Base-by-base conservation (phyloP, 2,113 vertebrate species). In the Sigmodon hispidus region DNA sequence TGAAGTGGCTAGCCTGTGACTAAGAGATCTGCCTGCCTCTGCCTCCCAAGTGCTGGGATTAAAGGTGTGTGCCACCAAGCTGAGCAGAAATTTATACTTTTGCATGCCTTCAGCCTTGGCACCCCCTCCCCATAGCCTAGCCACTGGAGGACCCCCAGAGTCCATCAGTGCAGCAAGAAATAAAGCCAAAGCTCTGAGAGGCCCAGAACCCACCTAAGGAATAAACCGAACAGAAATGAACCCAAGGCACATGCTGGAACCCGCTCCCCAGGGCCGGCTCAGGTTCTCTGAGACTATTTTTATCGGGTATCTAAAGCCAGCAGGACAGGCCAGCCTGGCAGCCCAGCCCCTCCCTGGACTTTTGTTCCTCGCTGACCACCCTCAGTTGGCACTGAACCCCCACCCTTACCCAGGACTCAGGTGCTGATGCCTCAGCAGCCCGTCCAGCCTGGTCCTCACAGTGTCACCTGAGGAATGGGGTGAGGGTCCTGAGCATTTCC, bases 251-350 rank as follows among this genome's bases (percentile, higher is more conserved):
- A n/a, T 67, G 19, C 24, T 24, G 4, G 73, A 91, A 70, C 87
- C 26, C 69, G 21, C 48, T 80, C 77, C 61, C 45, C 61, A 17
- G 87, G 19, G 29, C 24, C 15, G 0, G 87, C 89, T 95, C 93
- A 21, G n/a, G 84, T 87, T 92, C 87, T 43, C 92, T 88, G 87
- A 96, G 87, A 55, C 96, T 97, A 97, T 97, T 97, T 97, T 97
- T 97, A 97, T 94, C 94, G 0, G 1, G 57, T 45, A 69, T 63
- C 31, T 0, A 8, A 89, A 45, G 79, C 73, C 95, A 89, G 50
- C 3, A 21, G 34, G 26, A 67, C 12, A 17, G 55, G 36, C 63
- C n/a, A 1, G 3, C 0, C 5, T 43, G n/a, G 65, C 15, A 21
- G 24, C 70, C 75, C 36, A 15, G 87, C 52, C 89, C 34, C 93